A percentile compares a stretch with the other conserved stretches of the same genome.
phyloP scores from a whole-genome alignment of 2,113 vertebrate species.

The Psammodynastes pulverulentus region DNA sequence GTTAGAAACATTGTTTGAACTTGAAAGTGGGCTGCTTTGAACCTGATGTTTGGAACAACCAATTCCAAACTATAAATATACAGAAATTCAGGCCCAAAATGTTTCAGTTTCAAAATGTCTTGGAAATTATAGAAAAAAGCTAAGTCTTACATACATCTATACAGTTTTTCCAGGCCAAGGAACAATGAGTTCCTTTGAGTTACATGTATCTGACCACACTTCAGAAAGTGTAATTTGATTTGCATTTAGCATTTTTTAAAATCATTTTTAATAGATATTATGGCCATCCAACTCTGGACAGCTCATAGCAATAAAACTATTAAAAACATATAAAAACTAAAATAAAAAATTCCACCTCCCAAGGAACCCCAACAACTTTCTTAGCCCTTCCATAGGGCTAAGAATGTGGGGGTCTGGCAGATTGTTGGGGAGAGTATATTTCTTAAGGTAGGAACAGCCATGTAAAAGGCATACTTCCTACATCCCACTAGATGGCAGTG shows the following conservation, averaged over 20 bases:
- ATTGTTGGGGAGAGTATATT: too few relatives aligned
- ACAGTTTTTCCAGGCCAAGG: background rate
- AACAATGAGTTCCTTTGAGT: background rate
- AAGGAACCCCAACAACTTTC: background rate
- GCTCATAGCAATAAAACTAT: background rate
- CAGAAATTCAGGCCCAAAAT: background rate
- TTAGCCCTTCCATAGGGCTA: background rate
- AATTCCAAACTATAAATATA: background rate
- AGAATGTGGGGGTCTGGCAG: background rate
- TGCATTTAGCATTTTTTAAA: background rate
- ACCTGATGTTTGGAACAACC: background rate
- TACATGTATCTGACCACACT: background rate
- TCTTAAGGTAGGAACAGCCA: too few relatives aligned
- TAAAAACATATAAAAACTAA: background rate
- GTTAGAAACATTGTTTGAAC: background rate
- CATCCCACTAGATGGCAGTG: too few relatives aligned
- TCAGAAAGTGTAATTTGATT: background rate
- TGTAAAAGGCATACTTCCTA: too few relatives aligned
- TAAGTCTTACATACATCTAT: background rate
- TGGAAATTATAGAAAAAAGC: background rate
- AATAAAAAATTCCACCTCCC: background rate
- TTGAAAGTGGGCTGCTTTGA: background rate
- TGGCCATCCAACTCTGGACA: background rate
- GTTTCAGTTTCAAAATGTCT: background rate
- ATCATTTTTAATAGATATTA: background rate